A percentile compares a stretch with the other conserved stretches of the same genome.
Conservation (phyloP, 2,797 vertebrate species). For the Pteropus rufus region DNA sequence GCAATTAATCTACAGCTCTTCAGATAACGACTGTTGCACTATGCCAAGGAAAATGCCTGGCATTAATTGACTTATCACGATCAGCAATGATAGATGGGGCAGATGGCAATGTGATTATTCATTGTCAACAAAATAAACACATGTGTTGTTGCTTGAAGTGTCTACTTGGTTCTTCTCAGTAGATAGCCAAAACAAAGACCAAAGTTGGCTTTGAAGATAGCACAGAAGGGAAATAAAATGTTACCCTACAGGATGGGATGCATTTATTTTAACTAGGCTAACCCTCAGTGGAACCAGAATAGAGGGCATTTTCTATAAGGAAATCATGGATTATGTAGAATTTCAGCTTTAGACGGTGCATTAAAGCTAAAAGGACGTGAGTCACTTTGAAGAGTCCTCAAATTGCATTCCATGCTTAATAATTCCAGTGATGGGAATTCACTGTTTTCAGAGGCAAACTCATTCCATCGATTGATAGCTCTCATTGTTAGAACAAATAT, state of each 20-base stretch:
- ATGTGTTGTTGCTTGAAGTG: conserved; percentile 55
- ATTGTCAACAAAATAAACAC: conserved; percentile 73
- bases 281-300: neutral
- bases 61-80: conserved; percentile 84
- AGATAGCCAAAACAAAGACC: conserved; percentile 29
- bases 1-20: conserved; percentile 88
- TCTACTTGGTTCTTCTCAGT: conserved; percentile 55
- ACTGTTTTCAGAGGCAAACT: conserved; percentile 6
- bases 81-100: conserved; percentile 81
- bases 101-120: conserved; percentile 75
- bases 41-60: conserved; percentile 79
- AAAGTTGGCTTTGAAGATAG: neutral
- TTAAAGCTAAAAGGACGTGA: neutral
- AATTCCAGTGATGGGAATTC: neutral
- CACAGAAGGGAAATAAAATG: neutral
- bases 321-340: neutral
- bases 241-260: neutral
- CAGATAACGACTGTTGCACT: conserved; percentile 83
- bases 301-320: neutral
- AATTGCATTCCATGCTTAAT: neutral
- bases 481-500: neutral
- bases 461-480: neutral
- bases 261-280: neutral
- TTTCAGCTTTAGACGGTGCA: neutral
- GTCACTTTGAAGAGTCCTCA: neutral